A percentile compares a stretch with the other conserved stretches of the same genome.
Evolutionary conservation across 2,888 invertebrate species (phyloP).

Genomic region (Bhutanitis thaidina): DNA sequence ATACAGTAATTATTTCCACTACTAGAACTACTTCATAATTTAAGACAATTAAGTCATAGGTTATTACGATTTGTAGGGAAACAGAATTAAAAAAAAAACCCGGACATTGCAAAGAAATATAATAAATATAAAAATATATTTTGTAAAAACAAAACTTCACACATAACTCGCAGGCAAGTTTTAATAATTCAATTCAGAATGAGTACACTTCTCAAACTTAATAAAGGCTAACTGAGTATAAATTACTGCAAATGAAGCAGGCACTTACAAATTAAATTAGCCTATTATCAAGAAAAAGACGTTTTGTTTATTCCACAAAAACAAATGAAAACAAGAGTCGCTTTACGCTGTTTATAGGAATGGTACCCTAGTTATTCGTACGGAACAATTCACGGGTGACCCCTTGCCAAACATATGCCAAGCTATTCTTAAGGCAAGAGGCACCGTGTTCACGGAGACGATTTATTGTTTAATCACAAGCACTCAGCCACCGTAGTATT

Average conservation of each 20-base stretch:
- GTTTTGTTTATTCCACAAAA: conserved; percentile 15
- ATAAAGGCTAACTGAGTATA: conserved; percentile 12
- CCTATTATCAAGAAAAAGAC: not conserved
- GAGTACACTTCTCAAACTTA: conserved; percentile 2
- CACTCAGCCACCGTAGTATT: conserved; percentile 64
- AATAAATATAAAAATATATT: no score
- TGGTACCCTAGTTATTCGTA: conserved; percentile 23
- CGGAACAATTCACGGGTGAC: conserved; percentile 22
- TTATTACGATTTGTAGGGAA: no score
- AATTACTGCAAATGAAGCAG: conserved; percentile 9
- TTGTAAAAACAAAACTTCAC: no score
- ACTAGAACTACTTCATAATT: no score
- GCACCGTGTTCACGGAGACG: conserved; percentile 34
- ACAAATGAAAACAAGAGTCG: not conserved
- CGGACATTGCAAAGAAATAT: no score
- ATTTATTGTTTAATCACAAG: conserved; percentile 75
- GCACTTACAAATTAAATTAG: conserved; percentile 15
- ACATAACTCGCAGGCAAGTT: not conserved
- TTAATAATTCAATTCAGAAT: not conserved
- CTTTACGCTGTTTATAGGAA: conserved; percentile 17
- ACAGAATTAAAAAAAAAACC: no score
- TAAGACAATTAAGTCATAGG: no score
- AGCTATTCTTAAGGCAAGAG: conserved; percentile 31
- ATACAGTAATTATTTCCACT: no score
- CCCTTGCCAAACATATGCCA: conserved; percentile 37